Evolutionary conservation across 2,797 vertebrate genomes (phyloP), one percentile per base, ranked within the genome.

Genomic region (Tachyglossus aculeatus): DNA sequence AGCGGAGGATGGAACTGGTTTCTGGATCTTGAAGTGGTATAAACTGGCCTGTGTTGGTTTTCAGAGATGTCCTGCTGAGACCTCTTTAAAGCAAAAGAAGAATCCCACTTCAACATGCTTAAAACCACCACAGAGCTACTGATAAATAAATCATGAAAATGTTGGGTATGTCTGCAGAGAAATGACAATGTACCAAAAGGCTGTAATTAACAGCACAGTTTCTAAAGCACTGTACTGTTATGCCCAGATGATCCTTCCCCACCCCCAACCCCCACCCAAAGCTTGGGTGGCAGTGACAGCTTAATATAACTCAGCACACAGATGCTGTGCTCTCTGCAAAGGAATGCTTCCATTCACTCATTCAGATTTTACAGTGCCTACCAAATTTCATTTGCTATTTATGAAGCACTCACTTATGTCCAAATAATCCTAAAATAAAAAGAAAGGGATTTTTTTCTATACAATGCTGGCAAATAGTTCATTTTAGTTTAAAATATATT

Each of bases 401-500:
- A 74, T 61, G 33, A 80, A 86, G 83, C 1, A 16, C 4, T 71
- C 6, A 34, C 5, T 77, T 73, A 65, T 67, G 60, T 57, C 9
- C 44, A 67, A 71, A 76, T 48, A 53, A 40, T 18, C 24, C 14
- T 31, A 52, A 60, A 78, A 55, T 21, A 9, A 65, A 32, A 22
- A 63, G 55, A 6, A 59, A 59, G n/a, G n/a, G n/a, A n/a, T n/a
- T n/a, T n/a, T n/a, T n/a, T n/a, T 65, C 14, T 24, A 67, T 50
- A 19, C 65, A 65, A 75, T 69, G 24, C 12, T 47, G 0, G 0
- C 50, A 80, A 88, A 62, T 59, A 37, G 67, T 54, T 68, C 34
- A 15, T 16, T 77, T 59, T 64, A 67, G 64, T 77, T 45, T 62
- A 75, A 71, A 74, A 47, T 57, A 54, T 22, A 59, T 71, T 76